Evolutionary conservation across 53 echinoderm and acorn worm species (phyloP).

Genomic region (Echinarachnius parma): DNA sequence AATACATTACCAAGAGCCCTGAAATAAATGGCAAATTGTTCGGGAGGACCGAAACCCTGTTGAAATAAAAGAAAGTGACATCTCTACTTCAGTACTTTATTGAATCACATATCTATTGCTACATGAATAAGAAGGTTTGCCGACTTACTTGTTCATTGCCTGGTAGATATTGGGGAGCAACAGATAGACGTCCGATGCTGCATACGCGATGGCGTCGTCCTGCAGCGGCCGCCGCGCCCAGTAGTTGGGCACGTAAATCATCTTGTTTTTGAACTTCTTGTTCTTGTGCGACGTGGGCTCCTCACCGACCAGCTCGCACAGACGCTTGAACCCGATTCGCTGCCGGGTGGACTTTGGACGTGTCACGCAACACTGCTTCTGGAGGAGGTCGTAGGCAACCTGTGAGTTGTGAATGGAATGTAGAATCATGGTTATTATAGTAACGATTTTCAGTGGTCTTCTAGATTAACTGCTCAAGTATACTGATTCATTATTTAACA

Average conservation of each 20-base stretch:
- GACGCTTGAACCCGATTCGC: conserved; percentile 22
- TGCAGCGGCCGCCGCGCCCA: conserved; percentile 78
- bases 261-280: conserved; percentile 37
- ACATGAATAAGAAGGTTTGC: too few relatives aligned
- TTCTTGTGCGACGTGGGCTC: conserved; percentile 7
- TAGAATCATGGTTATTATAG: too few relatives aligned
- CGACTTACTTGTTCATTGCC: conserved; percentile 56
- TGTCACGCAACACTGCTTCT: conserved; percentile 20
- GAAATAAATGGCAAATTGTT: too few relatives aligned
- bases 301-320: conserved; percentile 22
- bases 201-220: conserved; percentile 66
- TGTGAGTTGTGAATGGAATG: too few relatives aligned
- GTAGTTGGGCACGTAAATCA: conserved; percentile 51
- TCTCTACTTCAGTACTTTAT: too few relatives aligned
- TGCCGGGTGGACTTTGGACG: not conserved
- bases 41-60: too few relatives aligned
- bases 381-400: conserved; percentile 22
- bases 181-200: conserved; percentile 66
- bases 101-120: too few relatives aligned
- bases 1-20: too few relatives aligned
- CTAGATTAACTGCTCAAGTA: too few relatives aligned
- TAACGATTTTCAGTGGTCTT: too few relatives aligned
- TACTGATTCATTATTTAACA: too few relatives aligned
- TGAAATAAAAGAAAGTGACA: too few relatives aligned
- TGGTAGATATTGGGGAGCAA: conserved; percentile 64